Conservation (phyloP, 2,113 vertebrate species). For the Syngnathus typhle region DNA sequence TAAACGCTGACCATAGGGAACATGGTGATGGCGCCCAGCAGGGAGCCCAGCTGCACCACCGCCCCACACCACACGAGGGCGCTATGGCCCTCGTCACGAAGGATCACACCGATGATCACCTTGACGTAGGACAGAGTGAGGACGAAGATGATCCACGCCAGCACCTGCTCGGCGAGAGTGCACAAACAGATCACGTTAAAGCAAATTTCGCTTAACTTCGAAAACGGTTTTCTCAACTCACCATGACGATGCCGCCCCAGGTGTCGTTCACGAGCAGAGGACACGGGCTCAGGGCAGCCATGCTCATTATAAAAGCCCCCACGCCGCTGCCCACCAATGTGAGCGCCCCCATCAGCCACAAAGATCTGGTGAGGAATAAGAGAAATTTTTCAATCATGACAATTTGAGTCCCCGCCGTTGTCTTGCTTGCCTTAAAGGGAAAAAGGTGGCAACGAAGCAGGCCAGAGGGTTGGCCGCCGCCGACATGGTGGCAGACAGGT, state of each 20-base stretch:
- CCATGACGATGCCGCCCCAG: slow-evolving; percentile 64
- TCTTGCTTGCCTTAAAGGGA: slow-evolving; percentile 64
- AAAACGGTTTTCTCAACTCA: slow-evolving; percentile 43
- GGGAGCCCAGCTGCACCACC: slow-evolving; percentile 79
- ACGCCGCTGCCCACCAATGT: slow-evolving; percentile 51
- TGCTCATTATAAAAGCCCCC: slow-evolving; percentile 66
- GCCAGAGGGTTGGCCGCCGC: slow-evolving; percentile 76
- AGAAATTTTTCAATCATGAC: neutral
- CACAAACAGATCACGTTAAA: neutral
- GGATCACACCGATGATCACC: slow-evolving; percentile 74
- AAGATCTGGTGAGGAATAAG: slow-evolving; percentile 54
- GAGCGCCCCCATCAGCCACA: slow-evolving; percentile 64
- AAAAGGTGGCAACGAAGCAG: slow-evolving; percentile 74
- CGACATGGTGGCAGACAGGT: slow-evolving; percentile 70
- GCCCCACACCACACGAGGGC: slow-evolving; percentile 80
- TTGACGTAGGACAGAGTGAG: slow-evolving; percentile 77
- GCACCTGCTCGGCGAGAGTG: slow-evolving; percentile 57
- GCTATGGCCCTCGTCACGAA: slow-evolving; percentile 76
- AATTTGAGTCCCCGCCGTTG: too few species aligned
- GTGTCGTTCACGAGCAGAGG: slow-evolving; percentile 56
- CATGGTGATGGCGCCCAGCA: slow-evolving; percentile 74
- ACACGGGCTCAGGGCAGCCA: slow-evolving; percentile 72
- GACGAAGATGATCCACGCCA: slow-evolving; percentile 71
- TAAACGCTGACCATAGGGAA: slow-evolving; percentile 76
- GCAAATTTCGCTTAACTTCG: neutral